Base-by-base conservation (phyloP, 92 coral and sea anemone genomes). In the Diadumene lineata region DNA sequence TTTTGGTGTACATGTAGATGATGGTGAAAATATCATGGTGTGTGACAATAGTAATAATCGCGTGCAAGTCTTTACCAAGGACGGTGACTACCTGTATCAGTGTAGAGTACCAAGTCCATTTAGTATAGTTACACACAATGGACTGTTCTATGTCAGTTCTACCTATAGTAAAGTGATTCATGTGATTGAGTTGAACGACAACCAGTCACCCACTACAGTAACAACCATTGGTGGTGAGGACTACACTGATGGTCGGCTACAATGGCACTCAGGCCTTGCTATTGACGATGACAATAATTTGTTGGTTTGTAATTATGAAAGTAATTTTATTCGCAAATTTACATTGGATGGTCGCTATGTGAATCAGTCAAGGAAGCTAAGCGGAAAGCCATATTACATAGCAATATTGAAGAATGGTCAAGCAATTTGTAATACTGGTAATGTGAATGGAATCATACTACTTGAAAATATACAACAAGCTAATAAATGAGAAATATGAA, bases 31-130 rank as follows among this genome's bases (percentile, higher is more conserved):
- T 31, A 72, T 72, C 67, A 72, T 72, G 30, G 77, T 72, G 17
- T 26, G 43, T 48, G 31, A 43, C 56, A 56, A 31, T n/a, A 31
- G 43, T 10, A 58, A 58, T 22, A 31, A 56, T 56, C 66, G 77
- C 23, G 77, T 72, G n/a, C 55, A 67, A 33, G 65, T 60, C 29
- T 72, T 72, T 43, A 72, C 77, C 7, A 72, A 34, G 26, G 67
- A 72, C n/a, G 77, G 77, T 33, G 67, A 56, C 51, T 72, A 33
- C 26, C 66, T 17, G 21, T 72, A 72, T 72, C 77, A 33, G 43
- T 58, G 56, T 58, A 57, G 27, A 31, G 30, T 33, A 25, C 58
- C 65, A 56, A 57, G 33, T 0, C 66, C 66, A 30, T 31, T 17
- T 24, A 6, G 33, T 58, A 23, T 34, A 56, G 67, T 72, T 31